Base-by-base conservation (phyloP, 2,113 vertebrate species). In the Pangasianodon hypophthalmus region DNA sequence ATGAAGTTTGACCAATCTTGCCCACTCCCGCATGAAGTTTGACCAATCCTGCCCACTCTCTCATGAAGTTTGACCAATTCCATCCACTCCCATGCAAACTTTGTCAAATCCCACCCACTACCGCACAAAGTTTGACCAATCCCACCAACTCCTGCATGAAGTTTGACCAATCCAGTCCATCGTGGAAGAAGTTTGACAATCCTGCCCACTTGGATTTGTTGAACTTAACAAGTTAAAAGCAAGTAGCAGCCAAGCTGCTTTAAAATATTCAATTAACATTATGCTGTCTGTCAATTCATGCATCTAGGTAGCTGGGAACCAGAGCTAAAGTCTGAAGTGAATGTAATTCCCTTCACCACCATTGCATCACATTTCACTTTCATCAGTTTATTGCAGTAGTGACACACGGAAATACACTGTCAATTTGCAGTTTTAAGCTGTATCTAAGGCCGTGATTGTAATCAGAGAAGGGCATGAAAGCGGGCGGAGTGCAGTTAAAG, bases 91-190 rank as follows among this genome's bases (percentile, higher is more conserved):
- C 1, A n/a, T n/a, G n/a, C n/a, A n/a, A n/a, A n/a, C n/a, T 29
- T 69, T 26, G 29, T 29, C 18, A 29, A 69, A 2, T 37, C 16
- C 5, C 26, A 26, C 37, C 32, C 9, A 16, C 0, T 16, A n/a
- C 2, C 1, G 4, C 4, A 0, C 13, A 5, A 16, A 16, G 4
- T 16, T 16, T 32, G n/a, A 6, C n/a, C 14, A 16, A 3, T 37
- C 67, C 32, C 29, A 0, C 64, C 29, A 5, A 18, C 14, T 19
- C 14, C 6, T 7, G 14, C 13, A 0, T 2, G 32, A 6, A 19
- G 13, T 41, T 18, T 71, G 32, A 37, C 14, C 16, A 71, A 2
- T 71, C n/a, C 24, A 24, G 2, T 24, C 21, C 4, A 26, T 2
- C 60, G 0, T 2, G 24, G 1, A 7, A 7, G 21, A 24, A 7